phyloP scores from a whole-genome alignment of 2,113 vertebrate genomes.

The Boulengerochromis microlepis region DNA sequence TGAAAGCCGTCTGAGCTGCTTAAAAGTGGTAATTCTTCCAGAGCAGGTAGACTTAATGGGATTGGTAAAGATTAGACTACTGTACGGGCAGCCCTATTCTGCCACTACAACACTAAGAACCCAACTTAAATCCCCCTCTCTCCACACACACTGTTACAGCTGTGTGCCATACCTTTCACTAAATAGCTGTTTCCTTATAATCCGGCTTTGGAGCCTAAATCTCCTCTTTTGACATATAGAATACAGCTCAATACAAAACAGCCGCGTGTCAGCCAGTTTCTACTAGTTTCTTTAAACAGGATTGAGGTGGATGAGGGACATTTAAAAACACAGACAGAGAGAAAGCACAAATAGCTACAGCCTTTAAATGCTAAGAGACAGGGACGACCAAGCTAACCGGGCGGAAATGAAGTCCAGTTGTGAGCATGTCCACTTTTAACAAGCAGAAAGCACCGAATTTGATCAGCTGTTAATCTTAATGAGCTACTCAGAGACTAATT shows the following conservation, averaged over 20 bases:
- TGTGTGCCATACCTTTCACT: slow-evolving; percentile 39
- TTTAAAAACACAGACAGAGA: neutral
- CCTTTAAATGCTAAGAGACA: neutral
- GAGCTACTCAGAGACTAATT: neutral
- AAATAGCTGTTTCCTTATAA: slow-evolving; percentile 48
- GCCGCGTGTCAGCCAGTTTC: neutral
- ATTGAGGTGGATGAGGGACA: neutral
- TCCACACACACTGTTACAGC: slow-evolving; percentile 6
- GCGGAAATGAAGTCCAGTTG: neutral
- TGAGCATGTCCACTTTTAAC: neutral
- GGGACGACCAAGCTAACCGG: neutral
- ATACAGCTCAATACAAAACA: neutral
- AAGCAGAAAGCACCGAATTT: neutral
- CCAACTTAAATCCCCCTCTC: slow-evolving; percentile 48
- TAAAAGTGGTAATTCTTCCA: slow-evolving; percentile 52
- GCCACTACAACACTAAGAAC: slow-evolving; percentile 33
- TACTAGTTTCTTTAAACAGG: neutral
- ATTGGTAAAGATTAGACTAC: slow-evolving; percentile 66
- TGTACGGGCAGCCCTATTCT: slow-evolving; percentile 43
- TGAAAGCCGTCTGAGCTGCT: slow-evolving; percentile 51
- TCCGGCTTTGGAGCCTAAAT: slow-evolving; percentile 43
- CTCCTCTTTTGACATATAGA: slow-evolving; percentile 7
- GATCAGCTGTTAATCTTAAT: neutral
- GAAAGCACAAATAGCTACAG: neutral
- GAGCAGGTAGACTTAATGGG: slow-evolving; percentile 65